A percentile compares a stretch with the other conserved stretches of the same genome.
Conservation (phyloP, 1,140 invertebrate species). For the Zeugodacus cucurbitae region DNA sequence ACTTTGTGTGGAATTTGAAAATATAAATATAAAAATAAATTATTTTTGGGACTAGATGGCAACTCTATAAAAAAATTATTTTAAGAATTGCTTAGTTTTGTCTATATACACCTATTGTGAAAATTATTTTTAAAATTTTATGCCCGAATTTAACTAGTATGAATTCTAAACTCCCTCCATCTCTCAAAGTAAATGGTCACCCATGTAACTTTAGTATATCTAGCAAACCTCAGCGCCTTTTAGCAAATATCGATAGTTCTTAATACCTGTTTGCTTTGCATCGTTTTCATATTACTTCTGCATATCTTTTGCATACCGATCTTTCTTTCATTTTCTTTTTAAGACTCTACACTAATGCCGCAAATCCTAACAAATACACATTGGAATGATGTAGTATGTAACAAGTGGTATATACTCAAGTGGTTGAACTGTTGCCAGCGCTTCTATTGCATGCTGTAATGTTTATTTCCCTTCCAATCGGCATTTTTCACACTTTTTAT, state of each 20-base stretch:
- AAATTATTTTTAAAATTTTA: too few species aligned
- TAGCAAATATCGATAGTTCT: constrained; percentile 3
- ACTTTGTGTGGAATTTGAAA: too few species aligned
- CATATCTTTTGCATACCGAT: not conserved
- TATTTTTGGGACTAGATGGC: too few species aligned
- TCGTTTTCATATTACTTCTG: not conserved
- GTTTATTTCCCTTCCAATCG: not conserved
- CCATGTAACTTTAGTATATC: not conserved
- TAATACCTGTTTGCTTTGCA: not conserved
- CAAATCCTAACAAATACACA: too few species aligned
- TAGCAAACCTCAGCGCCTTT: not conserved
- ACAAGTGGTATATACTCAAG: too few species aligned
- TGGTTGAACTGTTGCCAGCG: not conserved
- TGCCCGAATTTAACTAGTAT: too few species aligned
- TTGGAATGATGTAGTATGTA: too few species aligned
- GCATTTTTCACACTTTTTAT: not conserved
- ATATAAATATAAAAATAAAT: too few species aligned
- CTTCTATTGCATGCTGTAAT: not conserved
- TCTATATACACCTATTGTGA: too few species aligned
- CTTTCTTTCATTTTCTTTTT: not conserved
- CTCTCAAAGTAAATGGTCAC: not conserved
- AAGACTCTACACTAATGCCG: not conserved
- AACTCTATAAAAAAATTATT: too few species aligned
- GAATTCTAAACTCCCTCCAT: too few species aligned
- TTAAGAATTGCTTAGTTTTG: too few species aligned